Evolutionary conservation across 2,113 vertebrate species (phyloP).

Genomic region (Leucopsar rothschildi): DNA sequence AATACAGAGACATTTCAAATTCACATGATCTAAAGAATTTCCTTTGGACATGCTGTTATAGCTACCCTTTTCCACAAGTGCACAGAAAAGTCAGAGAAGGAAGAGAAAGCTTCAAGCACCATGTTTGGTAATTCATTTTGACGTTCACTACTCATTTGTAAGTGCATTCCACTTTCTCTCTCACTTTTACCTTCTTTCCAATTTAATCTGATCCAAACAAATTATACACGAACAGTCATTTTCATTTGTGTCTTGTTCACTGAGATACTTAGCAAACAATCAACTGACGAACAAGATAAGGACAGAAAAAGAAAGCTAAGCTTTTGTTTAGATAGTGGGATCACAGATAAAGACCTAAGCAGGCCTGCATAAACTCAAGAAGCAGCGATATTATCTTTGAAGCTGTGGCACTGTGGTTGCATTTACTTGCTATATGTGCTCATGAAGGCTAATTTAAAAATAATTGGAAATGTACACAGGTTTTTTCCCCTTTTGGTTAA

Average conservation of each 20-base stretch:
- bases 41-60: not conserved
- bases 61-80: not conserved
- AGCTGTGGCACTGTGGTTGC: not conserved
- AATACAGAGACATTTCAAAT: not conserved
- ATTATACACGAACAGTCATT: constrained; percentile 33
- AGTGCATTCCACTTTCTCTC: constrained; percentile 19
- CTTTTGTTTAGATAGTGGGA: constrained; percentile 51
- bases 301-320: constrained; percentile 50
- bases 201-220: constrained; percentile 65
- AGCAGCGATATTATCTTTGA: constrained; percentile 42
- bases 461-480: not conserved
- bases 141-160: not conserved
- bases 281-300: constrained; percentile 61
- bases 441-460: not conserved
- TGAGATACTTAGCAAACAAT: constrained; percentile 53
- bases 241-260: constrained; percentile 47
- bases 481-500: not conserved
- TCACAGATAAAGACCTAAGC: constrained; percentile 42
- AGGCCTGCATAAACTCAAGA: constrained; percentile 64
- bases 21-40: not conserved
- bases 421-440: not conserved
- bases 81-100: not conserved
- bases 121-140: constrained; percentile 14
- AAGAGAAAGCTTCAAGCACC: not conserved
- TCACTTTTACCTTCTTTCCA: constrained; percentile 58